Base-by-base conservation (phyloP, 35 echinoderm and acorn worm genomes). In the Ophioderma brevispina region DNA sequence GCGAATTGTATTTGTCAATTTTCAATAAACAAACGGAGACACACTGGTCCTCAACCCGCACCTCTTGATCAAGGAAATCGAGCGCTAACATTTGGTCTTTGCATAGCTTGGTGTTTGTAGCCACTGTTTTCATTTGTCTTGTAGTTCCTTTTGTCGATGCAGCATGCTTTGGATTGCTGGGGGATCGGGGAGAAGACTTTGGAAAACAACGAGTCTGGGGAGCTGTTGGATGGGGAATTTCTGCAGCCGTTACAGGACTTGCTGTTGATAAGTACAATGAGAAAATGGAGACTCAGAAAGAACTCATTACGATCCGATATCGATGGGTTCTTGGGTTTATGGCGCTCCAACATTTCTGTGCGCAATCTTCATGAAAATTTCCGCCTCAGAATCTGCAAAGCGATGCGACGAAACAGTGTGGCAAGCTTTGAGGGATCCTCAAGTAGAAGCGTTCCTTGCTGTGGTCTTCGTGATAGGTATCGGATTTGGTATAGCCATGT, bases 191-290 rank as follows among this genome's bases (percentile, higher is more conserved):
- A 40, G 87, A 75, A 11, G 90, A 94, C 39, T 98, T 90, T 59
- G 94, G 94, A n/a, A 98, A 95, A 81, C 93, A 98, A 84, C 81
- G 96, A 33, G 37, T 98, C 15, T 98, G 93, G 93, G 96, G 96
- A 31, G 81, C 96, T 4, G 75, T 98, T 32, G 96, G 96, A 1
- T 98, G 93, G 93, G 96, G 96, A 8, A 38, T 87, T 1, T 98
- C 95, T 76, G 89, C 96, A 13, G 52, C 95, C 10, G 21, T 98
- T 23, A 90, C 90, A 23, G 96, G 96, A 21, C 36, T 95, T 42
- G 63, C 93, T 31, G 84, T 98, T 2, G 96, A 98, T 40, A 38
- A 55, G 28, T 81, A 81, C 85, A 75, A 78, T 32, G 15, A 43
- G 34, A 35, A 35, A 5, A 4, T 39, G 6, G 41, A 59, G 19